Evolutionary conservation across 1,140 invertebrate genomes (phyloP), one percentile per base, ranked within the genome.

Genomic region (Zaprionus davidi): DNA sequence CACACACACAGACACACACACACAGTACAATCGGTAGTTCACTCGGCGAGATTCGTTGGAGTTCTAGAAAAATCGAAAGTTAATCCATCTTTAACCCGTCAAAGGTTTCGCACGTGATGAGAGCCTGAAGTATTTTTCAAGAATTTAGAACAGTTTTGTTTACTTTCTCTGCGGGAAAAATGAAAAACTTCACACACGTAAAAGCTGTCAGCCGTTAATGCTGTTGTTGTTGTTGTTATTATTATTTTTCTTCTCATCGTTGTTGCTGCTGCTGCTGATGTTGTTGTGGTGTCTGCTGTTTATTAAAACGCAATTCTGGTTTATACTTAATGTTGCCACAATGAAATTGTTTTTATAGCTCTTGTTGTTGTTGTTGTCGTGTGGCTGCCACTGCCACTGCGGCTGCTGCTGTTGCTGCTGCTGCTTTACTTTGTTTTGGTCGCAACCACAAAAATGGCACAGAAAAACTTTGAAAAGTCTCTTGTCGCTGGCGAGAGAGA

Each of bases 271-370:
- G 56, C 41, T 77, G 51, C 20, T 73, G 79, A 44, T 71, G 69
- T n/a, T 63, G 28, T 64, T 53, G 34, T 20, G 26, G 9, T 58
- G 49, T 59, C 59, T 68, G 71, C 69, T 84, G 66, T 87, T 90
- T 90, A 90, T 81, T 81, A 90, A 84, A 87, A 64, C 74, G 65
- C 81, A 72, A 83, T 88, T 88, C 85, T 78, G 73, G 71, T 81
- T 69, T 78, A 78, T 73, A 71, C 80, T 76, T 63, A 63, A 81
- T 26, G 44, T 31, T 64, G 63, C 63, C 71, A 62, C 76, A 67
- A 81, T 76, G 64, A 79, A 81, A 68, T 71, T 78, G 58, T 78
- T 81, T 66, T 71, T 71, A 59, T 70, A 60, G 68, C 59, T 55
- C 17, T 71, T 71, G 34, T 53, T 63, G 53, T 41, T 63, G 53